Evolutionary conservation across 2,888 invertebrate species (phyloP), one percentile per base, ranked within the genome.

Genomic region (Fragum sueziense): DNA sequence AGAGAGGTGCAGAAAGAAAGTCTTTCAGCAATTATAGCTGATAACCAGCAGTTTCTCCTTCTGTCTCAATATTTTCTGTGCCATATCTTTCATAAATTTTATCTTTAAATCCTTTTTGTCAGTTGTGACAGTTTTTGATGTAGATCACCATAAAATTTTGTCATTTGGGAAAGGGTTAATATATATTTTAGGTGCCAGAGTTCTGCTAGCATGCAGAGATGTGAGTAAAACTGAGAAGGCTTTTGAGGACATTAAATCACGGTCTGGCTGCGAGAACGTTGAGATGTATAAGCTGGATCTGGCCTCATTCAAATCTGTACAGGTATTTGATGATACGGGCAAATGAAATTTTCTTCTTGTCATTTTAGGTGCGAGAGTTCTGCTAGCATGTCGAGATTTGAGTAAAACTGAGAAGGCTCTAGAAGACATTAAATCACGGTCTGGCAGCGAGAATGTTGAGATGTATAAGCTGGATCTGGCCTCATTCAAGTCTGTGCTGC

Each of bases 201-300:
- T 92, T 6, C 84, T 91, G 37, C 73, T 92, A 62, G 91, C 90
- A 17, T 91, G 92, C 70, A 78, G 92, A 68, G 88, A 92, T 76
- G 52, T 86, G 25, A 79, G 83, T 0, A 90, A 89, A 69, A 91
- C 88, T 14, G 82, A 89, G 29, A 78, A 78, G 54, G 90, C 91
- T 11, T 86, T 85, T 9, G 82, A 88, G 27, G 87, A 89, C 0
- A 88, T 92, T 47, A 68, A 84, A 27, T 29, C 77, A 17, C 31
- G 59, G 11, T 33, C 69, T n/a, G 86, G 87, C 17, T 86, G 86
- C 62, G 41, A 70, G 2, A 74, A 87, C 70, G 84, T 88, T 22
- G 62, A 72, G 14, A 79, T 86, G 6, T 76, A 86, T 61, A 59
- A 79, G 9, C 74, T 87, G 11, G 90, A 89, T 47, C 80, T 90